These are phyloP conservation scores for Linnaemya tessellans DNA, from an alignment of 2,888 invertebrate species.

Conservation along the genomic window DNA sequence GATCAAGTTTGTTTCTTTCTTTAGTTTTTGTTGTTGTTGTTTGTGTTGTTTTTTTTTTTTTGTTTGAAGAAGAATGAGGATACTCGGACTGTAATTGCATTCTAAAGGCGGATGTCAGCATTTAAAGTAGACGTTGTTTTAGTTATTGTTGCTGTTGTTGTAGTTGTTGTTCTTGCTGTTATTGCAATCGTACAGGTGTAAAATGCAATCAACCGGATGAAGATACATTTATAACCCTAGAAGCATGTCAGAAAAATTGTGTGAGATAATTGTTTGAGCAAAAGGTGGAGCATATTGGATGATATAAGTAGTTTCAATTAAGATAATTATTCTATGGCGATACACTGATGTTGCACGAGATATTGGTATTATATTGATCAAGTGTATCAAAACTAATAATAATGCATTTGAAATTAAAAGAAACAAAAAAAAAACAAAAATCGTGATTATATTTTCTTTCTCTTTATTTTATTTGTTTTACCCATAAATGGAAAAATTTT, in stretches of 20 bases:
- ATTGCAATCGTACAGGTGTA: constrained; percentile 81
- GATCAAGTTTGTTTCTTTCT: constrained; percentile 40
- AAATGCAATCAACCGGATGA: constrained; percentile 78
- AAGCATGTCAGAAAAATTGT: constrained; percentile 60
- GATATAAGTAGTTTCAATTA: constrained; percentile 57
- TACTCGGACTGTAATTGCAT: constrained; percentile 62
- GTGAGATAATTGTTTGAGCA: constrained; percentile 48
- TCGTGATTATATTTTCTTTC: too few relatives aligned
- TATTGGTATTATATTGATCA: constrained; percentile 3
- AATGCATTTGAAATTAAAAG: background rate
- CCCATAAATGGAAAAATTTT: too few relatives aligned
- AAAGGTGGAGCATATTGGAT: constrained; percentile 45
- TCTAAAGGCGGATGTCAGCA: constrained; percentile 68
- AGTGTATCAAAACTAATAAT: background rate
- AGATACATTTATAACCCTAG: constrained; percentile 67
- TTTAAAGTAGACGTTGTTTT: constrained; percentile 66
- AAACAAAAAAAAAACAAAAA: background rate
- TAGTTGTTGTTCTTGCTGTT: constrained; percentile 76
- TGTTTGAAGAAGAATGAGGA: constrained; percentile 49
- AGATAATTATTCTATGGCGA: constrained; percentile 44
- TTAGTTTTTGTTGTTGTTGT: constrained; percentile 21
- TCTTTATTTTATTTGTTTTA: too few relatives aligned
- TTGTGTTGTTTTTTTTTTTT: constrained; percentile 1
- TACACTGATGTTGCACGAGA: background rate
- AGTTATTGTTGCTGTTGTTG: constrained; percentile 72